phyloP scores from a whole-genome alignment of 64 coral and sea anemone species.

The Dendronephthya gigantea region DNA sequence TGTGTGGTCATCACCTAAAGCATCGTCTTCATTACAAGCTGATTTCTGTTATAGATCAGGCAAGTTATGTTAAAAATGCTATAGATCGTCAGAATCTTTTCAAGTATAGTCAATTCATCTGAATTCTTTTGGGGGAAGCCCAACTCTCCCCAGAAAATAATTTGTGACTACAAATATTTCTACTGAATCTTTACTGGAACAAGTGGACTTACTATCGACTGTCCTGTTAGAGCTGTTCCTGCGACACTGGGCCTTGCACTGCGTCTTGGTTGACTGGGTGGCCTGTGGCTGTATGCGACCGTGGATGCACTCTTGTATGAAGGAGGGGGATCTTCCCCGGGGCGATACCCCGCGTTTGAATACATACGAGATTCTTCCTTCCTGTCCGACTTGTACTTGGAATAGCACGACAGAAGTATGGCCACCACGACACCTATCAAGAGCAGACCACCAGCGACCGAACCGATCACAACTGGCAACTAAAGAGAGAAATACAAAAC shows the following conservation, averaged over 20 bases:
- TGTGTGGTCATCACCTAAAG: no score
- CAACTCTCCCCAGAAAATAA: no score
- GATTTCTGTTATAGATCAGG: no score
- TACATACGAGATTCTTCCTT: background rate
- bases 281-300: background rate
- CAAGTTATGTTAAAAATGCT: no score
- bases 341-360: background rate
- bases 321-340: background rate
- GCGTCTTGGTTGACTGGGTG: background rate
- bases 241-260: background rate
- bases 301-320: background rate
- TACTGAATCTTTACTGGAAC: no score
- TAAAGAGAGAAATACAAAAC: background rate
- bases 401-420: background rate
- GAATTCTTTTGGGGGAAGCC: no score
- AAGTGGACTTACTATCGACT: background rate
- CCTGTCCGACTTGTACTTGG: background rate
- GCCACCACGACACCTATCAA: background rate
- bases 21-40: no score
- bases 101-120: no score
- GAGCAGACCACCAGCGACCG: background rate
- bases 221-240: background rate
- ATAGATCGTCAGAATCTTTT: no score
- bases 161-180: no score
- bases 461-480: background rate